Percentiles rank a stretch among this genome's conserved stretches.
These are phyloP conservation scores for Hucho hucho DNA, from an alignment of 2,113 vertebrate genomes.

Conservation along the genomic window DNA sequence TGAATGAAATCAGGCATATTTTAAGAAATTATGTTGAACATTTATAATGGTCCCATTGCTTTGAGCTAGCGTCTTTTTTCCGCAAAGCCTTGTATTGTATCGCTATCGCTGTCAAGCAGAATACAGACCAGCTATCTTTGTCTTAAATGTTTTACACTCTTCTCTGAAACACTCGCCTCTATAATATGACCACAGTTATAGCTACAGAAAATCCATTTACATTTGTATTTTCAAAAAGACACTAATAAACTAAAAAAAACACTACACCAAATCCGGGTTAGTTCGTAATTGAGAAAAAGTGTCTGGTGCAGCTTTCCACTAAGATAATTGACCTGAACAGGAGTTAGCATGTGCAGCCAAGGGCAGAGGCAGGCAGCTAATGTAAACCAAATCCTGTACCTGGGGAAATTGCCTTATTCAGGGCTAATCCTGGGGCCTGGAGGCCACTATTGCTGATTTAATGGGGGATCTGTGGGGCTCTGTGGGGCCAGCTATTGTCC, in stretches of 20 bases:
- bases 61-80: conserved; percentile 36
- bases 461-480: conserved; percentile 53
- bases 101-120: conserved; percentile 17
- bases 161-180: background rate
- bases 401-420: conserved; percentile 79
- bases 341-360: conserved; percentile 72
- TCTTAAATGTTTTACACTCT: background rate
- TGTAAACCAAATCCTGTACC: conserved; percentile 82
- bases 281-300: conserved; percentile 59
- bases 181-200: background rate
- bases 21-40: conserved; percentile 59
- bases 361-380: conserved; percentile 73
- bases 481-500: conserved; percentile 72
- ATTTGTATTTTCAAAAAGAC: too few species aligned
- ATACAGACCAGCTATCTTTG: conserved; percentile 2
- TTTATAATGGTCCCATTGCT: conserved; percentile 59
- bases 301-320: conserved; percentile 28
- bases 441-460: conserved; percentile 72
- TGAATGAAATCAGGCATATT: conserved; percentile 57
- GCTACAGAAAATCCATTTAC: too few species aligned
- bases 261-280: background rate
- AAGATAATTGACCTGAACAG: conserved; percentile 74
- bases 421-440: conserved; percentile 77
- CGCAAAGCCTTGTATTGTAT: background rate
- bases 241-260: background rate